phyloP scores from a whole-genome alignment of 2,888 invertebrate genomes.

The Mesodorylaimus sp. region DNA sequence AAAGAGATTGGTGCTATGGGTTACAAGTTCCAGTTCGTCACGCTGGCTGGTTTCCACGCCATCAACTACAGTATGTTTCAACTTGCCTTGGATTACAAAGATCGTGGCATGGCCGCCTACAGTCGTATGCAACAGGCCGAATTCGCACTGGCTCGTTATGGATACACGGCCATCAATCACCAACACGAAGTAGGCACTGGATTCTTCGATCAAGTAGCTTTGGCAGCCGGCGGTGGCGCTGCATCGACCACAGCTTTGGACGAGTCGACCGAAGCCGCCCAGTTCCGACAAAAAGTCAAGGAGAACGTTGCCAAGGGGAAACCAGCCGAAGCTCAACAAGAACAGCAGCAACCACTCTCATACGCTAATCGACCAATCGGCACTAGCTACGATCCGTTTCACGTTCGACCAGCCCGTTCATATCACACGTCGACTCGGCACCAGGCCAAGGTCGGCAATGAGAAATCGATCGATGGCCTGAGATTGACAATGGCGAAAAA shows the following conservation, averaged over 20 bases:
- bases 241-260: constrained; percentile 23
- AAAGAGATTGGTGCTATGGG: constrained; percentile 30
- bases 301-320: neutral
- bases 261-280: constrained; percentile 31
- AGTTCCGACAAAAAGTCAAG: constrained; percentile 19
- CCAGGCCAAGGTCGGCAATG: too few species aligned
- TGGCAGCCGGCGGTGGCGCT: constrained; percentile 21
- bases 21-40: constrained; percentile 34
- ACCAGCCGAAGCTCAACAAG: neutral
- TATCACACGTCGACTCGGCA: too few species aligned
- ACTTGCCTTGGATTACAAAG: constrained; percentile 28
- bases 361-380: neutral
- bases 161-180: constrained; percentile 33
- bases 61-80: constrained; percentile 31
- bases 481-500: too few species aligned
- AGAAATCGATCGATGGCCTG: too few species aligned
- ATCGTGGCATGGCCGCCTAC: constrained; percentile 28
- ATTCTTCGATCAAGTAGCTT: constrained; percentile 30
- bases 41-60: constrained; percentile 32
- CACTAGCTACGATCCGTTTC: too few species aligned
- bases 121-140: constrained; percentile 30
- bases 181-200: constrained; percentile 33
- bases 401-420: too few species aligned
- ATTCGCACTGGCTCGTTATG: constrained; percentile 27
- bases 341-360: neutral